These are phyloP conservation scores for Scytalopus superciliaris DNA, from an alignment of 2,113 vertebrate genomes.

Conservation along the genomic window DNA sequence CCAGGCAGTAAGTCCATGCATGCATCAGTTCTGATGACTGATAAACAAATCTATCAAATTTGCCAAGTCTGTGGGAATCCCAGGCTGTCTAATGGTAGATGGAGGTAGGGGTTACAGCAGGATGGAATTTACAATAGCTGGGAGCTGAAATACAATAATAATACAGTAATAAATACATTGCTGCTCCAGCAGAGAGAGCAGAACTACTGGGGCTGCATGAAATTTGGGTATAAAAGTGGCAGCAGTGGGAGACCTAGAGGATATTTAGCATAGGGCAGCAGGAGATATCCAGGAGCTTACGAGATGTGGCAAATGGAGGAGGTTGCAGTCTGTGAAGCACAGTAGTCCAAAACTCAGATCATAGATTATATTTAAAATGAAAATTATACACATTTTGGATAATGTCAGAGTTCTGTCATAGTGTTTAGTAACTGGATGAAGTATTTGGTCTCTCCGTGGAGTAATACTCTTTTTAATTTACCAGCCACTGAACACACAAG, in stretches of 20 bases:
- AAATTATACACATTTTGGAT: neutral
- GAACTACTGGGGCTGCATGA: constrained; percentile 27
- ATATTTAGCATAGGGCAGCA: constrained; percentile 44
- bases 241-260: constrained; percentile 44
- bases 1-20: constrained; percentile 1
- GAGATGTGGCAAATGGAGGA: neutral
- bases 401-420: neutral
- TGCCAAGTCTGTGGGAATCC: constrained; percentile 53
- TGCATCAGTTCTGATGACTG: constrained; percentile 48
- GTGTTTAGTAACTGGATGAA: constrained; percentile 3
- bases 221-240: constrained; percentile 47
- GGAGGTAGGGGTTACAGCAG: constrained; percentile 52
- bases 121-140: constrained; percentile 40
- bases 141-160: constrained; percentile 48
- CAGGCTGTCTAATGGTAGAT: constrained; percentile 38
- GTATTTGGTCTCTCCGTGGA: neutral
- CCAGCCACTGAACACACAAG: neutral
- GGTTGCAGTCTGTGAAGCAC: constrained; percentile 14
- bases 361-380: neutral
- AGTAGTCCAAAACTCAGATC: neutral
- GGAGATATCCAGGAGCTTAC: constrained; percentile 7
- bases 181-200: constrained; percentile 53
- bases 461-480: neutral
- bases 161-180: constrained; percentile 57
- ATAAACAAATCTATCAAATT: constrained; percentile 71